Conservation (phyloP, 2,888 invertebrate species). For the Lysandra coridon region DNA sequence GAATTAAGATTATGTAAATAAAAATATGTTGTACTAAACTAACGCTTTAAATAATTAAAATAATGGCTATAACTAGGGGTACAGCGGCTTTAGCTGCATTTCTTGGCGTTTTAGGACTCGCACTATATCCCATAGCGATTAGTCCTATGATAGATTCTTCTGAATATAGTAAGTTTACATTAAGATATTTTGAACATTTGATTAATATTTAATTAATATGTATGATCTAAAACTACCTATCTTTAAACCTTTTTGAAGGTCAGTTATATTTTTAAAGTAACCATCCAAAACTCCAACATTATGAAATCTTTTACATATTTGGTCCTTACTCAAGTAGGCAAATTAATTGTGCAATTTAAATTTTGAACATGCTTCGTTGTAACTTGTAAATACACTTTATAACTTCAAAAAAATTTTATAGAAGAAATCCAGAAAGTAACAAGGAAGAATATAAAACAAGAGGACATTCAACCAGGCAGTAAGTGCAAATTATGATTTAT, state of each 20-base stretch:
- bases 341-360: neutral
- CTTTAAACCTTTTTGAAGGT: neutral
- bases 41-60: neutral
- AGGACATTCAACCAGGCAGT: conserved; percentile 83
- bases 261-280: neutral
- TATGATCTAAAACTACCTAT: neutral
- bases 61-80: conserved; percentile 55
- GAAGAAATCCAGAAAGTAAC: conserved; percentile 76
- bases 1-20: too few species aligned
- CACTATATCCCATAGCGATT: conserved; percentile 82
- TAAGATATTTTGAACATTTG: neutral
- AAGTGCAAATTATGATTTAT: conserved; percentile 49
- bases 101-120: conserved; percentile 75
- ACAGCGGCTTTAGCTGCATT: conserved; percentile 78
- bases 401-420: conserved; percentile 51
- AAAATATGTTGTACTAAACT: neutral
- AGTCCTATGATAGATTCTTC: conserved; percentile 83
- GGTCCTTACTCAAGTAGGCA: neutral
- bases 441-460: conserved; percentile 77
- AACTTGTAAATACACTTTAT: neutral
- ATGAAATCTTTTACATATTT: neutral
- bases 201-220: neutral
- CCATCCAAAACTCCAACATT: neutral
- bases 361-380: neutral
- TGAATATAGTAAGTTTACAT: conserved; percentile 78